Conservation (phyloP, 2,797 vertebrate species). For the Champsocephalus esox region DNA sequence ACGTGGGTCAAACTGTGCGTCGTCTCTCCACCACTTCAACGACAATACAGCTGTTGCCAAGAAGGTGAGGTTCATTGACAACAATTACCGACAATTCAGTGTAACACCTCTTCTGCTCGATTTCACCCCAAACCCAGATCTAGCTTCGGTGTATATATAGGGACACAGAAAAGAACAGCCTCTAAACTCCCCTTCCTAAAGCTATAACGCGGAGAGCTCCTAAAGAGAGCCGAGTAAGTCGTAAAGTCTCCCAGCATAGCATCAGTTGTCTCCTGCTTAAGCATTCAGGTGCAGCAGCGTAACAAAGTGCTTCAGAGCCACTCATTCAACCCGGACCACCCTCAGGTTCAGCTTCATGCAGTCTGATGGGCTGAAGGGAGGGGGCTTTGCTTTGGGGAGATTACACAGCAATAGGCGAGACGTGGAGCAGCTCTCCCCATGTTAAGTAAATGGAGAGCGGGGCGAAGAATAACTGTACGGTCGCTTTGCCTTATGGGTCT, state of each 20-base stretch:
- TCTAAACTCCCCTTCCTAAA: conserved; percentile 6
- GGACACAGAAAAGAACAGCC: conserved; percentile 7
- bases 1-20: too few species aligned
- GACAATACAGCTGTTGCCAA: too few species aligned
- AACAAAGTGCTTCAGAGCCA: conserved; percentile 57
- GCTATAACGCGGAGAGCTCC: background rate
- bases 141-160: too few species aligned
- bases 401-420: conserved; percentile 52
- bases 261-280: conserved; percentile 45
- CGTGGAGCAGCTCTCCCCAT: conserved; percentile 55
- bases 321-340: conserved; percentile 59
- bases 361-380: conserved; percentile 24
- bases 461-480: conserved; percentile 66
- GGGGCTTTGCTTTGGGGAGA: conserved; percentile 52
- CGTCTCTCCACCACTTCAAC: too few species aligned
- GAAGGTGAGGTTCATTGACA: too few species aligned
- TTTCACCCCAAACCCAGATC: too few species aligned
- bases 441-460: conserved; percentile 79
- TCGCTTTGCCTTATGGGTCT: conserved; percentile 59
- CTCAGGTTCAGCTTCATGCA: conserved; percentile 58
- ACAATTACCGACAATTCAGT: too few species aligned
- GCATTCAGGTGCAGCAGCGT: conserved; percentile 57
- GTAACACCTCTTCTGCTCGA: too few species aligned
- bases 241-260: conserved; percentile 28
- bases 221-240: conserved; percentile 18